A percentile compares a stretch with the other conserved stretches of the same genome.
Conservation (phyloP, 2,113 vertebrate species). For the Chaenogobius annularis region DNA sequence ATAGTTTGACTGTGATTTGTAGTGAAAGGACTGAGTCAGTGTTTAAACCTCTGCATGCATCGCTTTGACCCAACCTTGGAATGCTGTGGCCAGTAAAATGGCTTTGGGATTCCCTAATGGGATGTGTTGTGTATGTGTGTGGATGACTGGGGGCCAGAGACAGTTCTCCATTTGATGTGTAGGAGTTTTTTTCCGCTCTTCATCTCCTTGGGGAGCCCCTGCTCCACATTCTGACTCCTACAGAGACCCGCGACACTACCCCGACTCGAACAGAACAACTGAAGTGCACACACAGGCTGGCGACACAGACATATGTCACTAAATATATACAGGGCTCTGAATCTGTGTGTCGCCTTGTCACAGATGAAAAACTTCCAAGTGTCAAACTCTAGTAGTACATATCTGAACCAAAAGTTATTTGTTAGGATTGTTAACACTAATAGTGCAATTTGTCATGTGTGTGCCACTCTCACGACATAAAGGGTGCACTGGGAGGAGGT, state of each 20-base stretch:
- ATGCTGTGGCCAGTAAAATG: conserved; percentile 28
- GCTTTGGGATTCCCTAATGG: conserved; percentile 34
- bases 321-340: conserved; percentile 20
- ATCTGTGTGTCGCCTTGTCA: neutral
- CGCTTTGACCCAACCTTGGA: conserved; percentile 47
- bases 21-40: conserved; percentile 1
- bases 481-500: conserved; percentile 14
- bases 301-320: conserved; percentile 25
- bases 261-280: conserved; percentile 51
- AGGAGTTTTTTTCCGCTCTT: conserved; percentile 72
- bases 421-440: conserved; percentile 9
- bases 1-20: neutral
- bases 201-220: conserved; percentile 76
- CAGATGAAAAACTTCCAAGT: conserved; percentile 4
- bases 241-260: conserved; percentile 78
- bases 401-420: conserved; percentile 5
- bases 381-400: conserved; percentile 6
- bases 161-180: conserved; percentile 82
- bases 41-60: conserved; percentile 21
- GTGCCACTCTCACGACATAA: conserved; percentile 14
- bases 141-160: conserved; percentile 64
- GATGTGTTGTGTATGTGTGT: conserved; percentile 25
- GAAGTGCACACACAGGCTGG: conserved; percentile 41
- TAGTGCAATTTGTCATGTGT: conserved; percentile 13
- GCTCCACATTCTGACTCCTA: conserved; percentile 83